phyloP scores from a whole-genome alignment of 64 coral and sea anemone genomes.

The Actinia tenebrosa region DNA sequence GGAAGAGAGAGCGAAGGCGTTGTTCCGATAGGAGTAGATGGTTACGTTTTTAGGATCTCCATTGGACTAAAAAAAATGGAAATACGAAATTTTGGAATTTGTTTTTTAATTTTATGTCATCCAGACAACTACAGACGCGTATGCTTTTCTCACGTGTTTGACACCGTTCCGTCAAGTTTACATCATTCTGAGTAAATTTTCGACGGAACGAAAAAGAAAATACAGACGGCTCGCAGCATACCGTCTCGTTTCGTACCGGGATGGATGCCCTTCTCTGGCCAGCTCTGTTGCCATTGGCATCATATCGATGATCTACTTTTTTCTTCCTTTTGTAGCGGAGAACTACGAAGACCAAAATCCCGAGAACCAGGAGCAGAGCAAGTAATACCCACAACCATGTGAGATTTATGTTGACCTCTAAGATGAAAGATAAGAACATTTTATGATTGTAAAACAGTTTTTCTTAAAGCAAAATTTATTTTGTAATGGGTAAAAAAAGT shows the following conservation, averaged over 20 bases:
- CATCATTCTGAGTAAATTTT: no score
- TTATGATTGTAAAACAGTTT: no score
- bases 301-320: not conserved
- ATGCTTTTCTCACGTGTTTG: no score
- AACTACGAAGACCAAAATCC: not conserved
- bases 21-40: not conserved
- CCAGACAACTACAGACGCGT: no score
- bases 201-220: no score
- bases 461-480: no score
- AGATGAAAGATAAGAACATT: not conserved
- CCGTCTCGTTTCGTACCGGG: no score
- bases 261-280: not conserved
- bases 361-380: not conserved
- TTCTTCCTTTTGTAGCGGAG: not conserved
- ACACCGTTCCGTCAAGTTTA: no score
- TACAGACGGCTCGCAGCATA: no score
- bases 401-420: not conserved
- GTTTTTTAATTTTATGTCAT: no score
- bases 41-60: not conserved
- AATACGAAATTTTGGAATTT: no score
- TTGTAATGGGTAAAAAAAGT: no score
- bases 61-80: not conserved
- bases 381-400: not conserved
- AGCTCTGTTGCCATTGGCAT: not conserved
- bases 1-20: not conserved